Evolutionary conservation across 2,888 invertebrate species (phyloP).

Genomic region (Liopterus haemorrhoidalis): DNA sequence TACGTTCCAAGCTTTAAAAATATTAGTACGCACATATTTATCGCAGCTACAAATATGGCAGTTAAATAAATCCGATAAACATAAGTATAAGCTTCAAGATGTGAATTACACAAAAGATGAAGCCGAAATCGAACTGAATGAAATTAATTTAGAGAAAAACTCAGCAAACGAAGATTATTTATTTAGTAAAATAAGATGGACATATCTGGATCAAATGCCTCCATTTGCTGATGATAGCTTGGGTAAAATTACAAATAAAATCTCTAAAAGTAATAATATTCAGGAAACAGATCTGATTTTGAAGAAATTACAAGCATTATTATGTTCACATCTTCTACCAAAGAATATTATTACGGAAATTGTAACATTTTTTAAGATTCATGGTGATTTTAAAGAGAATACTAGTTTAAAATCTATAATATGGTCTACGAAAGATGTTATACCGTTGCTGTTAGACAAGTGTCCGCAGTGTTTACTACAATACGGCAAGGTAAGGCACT

Average conservation of each 20-base stretch:
- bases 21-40: constrained; percentile 57
- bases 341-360: constrained; percentile 55
- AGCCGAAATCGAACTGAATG: background rate
- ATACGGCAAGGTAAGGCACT: constrained; percentile 55
- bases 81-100: constrained; percentile 1
- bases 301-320: constrained; percentile 43
- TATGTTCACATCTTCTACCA: constrained; percentile 52
- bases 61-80: constrained; percentile 38
- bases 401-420: constrained; percentile 50
- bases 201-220: constrained; percentile 50
- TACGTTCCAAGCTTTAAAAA: constrained; percentile 52
- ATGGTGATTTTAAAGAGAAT: constrained; percentile 51
- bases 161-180: constrained; percentile 41
- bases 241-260: constrained; percentile 18
- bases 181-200: constrained; percentile 46
- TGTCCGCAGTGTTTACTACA: constrained; percentile 58
- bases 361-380: constrained; percentile 54
- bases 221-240: constrained; percentile 41
- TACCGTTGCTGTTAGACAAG: constrained; percentile 52
- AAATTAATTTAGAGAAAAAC: constrained; percentile 13
- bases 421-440: constrained; percentile 49
- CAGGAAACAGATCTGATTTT: constrained; percentile 38
- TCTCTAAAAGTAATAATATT: constrained; percentile 15
- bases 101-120: constrained; percentile 16
- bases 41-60: constrained; percentile 43